Percentiles rank a stretch among this genome's conserved stretches.
phyloP scores from a whole-genome alignment of 2,888 invertebrate genomes.

The Folsomia manolachei region DNA sequence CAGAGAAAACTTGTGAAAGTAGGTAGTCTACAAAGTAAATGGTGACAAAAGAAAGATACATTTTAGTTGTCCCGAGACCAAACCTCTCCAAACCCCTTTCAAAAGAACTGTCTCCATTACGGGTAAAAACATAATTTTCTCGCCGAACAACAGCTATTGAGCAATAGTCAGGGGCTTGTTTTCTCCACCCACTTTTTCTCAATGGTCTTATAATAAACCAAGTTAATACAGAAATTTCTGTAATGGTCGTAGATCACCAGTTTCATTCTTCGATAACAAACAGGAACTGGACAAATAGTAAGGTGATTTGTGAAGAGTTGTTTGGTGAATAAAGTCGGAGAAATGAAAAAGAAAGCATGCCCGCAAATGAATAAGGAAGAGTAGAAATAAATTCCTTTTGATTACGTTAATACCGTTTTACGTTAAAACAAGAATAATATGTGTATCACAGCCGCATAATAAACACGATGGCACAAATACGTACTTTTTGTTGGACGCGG shows the following conservation, averaged over 20 bases:
- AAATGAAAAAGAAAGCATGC: too few relatives aligned
- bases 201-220: neutral
- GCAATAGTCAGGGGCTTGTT: neutral
- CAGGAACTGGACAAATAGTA: too few relatives aligned
- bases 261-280: neutral
- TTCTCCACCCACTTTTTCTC: neutral
- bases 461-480: too few relatives aligned
- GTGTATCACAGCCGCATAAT: too few relatives aligned
- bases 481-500: too few relatives aligned
- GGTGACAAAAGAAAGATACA: neutral
- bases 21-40: neutral
- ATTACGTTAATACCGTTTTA: too few relatives aligned
- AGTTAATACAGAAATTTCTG: neutral
- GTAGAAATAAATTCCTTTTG: too few relatives aligned
- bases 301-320: too few relatives aligned
- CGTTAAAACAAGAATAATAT: too few relatives aligned
- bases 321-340: too few relatives aligned
- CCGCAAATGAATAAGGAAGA: too few relatives aligned
- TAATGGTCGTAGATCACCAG: neutral
- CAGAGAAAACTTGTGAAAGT: neutral
- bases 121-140: slow-evolving; percentile 10
- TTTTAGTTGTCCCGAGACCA: neutral
- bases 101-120: neutral
- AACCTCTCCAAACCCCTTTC: neutral
- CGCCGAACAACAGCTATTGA: neutral